Conservation (phyloP, 2,888 invertebrate species). For the Erebia epiphron region DNA sequence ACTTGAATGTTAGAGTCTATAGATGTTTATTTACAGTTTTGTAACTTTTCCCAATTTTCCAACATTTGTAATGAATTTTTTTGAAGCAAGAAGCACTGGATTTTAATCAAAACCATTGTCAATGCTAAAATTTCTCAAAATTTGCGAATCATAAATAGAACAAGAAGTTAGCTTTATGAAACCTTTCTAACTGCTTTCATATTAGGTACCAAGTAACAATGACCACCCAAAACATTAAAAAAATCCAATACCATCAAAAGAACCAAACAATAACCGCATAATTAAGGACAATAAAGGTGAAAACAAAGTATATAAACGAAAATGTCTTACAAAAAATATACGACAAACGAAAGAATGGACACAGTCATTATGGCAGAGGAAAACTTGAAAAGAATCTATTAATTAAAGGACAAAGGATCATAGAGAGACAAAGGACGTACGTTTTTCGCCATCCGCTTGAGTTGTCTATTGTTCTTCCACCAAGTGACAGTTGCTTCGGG, state of each 20-base stretch:
- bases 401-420: conserved; percentile 62
- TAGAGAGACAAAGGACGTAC: conserved; percentile 79
- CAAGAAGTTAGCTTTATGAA: not conserved
- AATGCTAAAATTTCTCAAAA: too few species aligned
- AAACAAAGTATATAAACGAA: conserved; percentile 24
- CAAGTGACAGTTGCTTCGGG: conserved; percentile 94
- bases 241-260: conserved; percentile 12
- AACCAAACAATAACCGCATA: conserved; percentile 28
- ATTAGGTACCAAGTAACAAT: conserved; percentile 8
- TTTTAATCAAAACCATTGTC: too few species aligned
- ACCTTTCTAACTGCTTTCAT: not conserved
- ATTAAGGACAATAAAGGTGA: conserved; percentile 31
- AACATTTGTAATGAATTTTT: too few species aligned
- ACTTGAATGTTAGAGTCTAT: too few species aligned
- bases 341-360: conserved; percentile 27
- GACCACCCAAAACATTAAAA: conserved; percentile 13
- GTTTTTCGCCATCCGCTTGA: conserved; percentile 90
- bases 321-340: conserved; percentile 30
- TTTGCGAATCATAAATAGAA: too few species aligned
- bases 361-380: conserved; percentile 27
- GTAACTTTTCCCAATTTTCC: too few species aligned
- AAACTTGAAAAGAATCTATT: conserved; percentile 61
- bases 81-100: too few species aligned
- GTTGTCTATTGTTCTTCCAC: conserved; percentile 93
- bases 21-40: too few species aligned